A percentile compares a stretch with the other conserved stretches of the same genome.
Conservation (phyloP, 2,888 invertebrate species). For the Spialia ferax region DNA sequence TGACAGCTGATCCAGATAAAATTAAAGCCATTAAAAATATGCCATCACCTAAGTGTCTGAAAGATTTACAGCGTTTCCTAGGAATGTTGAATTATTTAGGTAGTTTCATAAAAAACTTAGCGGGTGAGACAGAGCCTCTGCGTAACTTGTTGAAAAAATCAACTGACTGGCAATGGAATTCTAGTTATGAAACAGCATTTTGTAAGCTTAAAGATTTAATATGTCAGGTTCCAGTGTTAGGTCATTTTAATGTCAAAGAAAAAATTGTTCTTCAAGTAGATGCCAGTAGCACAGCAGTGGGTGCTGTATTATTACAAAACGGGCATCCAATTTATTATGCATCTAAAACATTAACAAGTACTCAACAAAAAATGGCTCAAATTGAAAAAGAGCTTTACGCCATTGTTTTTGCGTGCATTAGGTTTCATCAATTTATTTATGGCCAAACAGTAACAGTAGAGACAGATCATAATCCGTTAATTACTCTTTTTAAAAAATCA, state of each 20-base stretch:
- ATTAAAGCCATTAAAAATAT: constrained; percentile 39
- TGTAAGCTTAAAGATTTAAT: constrained; percentile 21
- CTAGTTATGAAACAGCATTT: constrained; percentile 1
- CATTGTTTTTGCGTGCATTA: constrained; percentile 45
- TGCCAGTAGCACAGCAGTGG: neutral
- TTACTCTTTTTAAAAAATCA: constrained; percentile 45
- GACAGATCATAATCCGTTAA: constrained; percentile 45
- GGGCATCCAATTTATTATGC: constrained; percentile 17
- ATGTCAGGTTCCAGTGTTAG: constrained; percentile 40
- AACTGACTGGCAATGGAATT: constrained; percentile 7
- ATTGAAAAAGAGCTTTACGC: constrained; percentile 48
- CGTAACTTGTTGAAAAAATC: constrained; percentile 7
- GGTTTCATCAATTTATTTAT: constrained; percentile 46
- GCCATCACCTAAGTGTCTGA: constrained; percentile 9
- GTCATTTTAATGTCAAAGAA: constrained; percentile 40
- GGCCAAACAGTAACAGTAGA: constrained; percentile 39
- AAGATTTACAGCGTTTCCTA: constrained; percentile 14
- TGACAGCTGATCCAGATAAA: constrained; percentile 44
- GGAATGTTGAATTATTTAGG: constrained; percentile 15
- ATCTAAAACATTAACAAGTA: constrained; percentile 9
- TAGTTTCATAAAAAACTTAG: constrained; percentile 2
- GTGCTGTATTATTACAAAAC: constrained; percentile 1
- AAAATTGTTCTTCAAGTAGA: constrained; percentile 28
- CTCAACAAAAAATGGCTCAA: constrained; percentile 34
- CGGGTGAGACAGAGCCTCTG: neutral